Conservation (phyloP, 2,888 invertebrate genomes). For the Sepiola atlantica region DNA sequence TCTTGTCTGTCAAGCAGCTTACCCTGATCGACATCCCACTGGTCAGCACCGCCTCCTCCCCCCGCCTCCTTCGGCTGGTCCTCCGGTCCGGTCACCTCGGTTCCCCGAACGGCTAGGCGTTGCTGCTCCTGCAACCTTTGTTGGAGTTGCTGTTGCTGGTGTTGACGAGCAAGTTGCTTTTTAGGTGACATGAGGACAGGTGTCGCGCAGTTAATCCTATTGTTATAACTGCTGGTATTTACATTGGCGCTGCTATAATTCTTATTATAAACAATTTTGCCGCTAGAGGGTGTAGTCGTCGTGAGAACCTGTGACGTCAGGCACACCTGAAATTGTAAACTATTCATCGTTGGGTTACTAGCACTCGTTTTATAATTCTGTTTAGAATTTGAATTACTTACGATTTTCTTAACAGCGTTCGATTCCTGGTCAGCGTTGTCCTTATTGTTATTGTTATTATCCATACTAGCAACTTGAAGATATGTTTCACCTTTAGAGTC, state of each 20-base stretch:
- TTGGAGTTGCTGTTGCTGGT: not conserved
- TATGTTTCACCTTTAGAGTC: not conserved
- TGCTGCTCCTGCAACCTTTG: not conserved
- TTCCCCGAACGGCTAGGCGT: not conserved
- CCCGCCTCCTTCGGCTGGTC: not conserved
- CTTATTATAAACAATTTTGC: not conserved
- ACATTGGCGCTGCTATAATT: not conserved
- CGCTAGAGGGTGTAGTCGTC: not conserved
- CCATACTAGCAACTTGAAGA: not conserved
- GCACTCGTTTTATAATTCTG: not conserved
- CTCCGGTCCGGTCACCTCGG: no score
- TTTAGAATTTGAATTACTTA: not conserved
- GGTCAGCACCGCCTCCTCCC: not conserved
- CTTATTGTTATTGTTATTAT: not conserved
- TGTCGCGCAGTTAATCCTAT: not conserved
- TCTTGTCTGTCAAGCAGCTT: not conserved
- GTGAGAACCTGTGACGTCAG: not conserved
- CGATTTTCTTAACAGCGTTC: not conserved
- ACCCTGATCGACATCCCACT: not conserved
- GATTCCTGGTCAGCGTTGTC: not conserved
- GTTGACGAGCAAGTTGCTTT: not conserved
- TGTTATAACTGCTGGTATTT: not conserved
- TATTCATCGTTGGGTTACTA: not conserved
- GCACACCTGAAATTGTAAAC: not conserved
- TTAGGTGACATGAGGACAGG: not conserved